Conservation (phyloP, 2,113 vertebrate genomes). For the Reinhardtius hippoglossoides region DNA sequence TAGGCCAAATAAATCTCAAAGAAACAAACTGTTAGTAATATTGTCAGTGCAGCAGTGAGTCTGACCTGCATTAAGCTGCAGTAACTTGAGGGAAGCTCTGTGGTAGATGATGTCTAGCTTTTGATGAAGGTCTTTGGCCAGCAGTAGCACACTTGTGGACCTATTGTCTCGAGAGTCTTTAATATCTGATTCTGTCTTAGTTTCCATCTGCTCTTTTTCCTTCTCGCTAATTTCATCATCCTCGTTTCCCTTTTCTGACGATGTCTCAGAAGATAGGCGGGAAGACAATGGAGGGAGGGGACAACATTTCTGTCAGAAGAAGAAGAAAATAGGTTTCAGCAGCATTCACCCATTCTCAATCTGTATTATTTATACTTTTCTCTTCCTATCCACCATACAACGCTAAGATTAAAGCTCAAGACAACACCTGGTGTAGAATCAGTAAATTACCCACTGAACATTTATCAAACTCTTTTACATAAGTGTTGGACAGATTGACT, state of each 20-base stretch:
- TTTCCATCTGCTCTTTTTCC: slow-evolving; percentile 34
- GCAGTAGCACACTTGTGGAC: slow-evolving; percentile 22
- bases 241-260: slow-evolving; percentile 17
- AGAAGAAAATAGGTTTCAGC: slow-evolving; percentile 1
- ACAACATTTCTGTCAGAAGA: slow-evolving; percentile 58
- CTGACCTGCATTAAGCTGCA: slow-evolving; percentile 84
- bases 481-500: neutral
- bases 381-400: neutral
- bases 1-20: neutral
- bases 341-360: neutral
- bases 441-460: neutral
- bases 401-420: neutral
- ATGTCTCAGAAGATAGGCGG: neutral
- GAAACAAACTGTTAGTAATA: neutral
- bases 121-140: slow-evolving; percentile 87
- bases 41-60: neutral
- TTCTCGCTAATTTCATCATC: slow-evolving; percentile 5
- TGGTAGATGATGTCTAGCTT: slow-evolving; percentile 89
- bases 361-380: neutral
- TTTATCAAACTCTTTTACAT: neutral
- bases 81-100: slow-evolving; percentile 85
- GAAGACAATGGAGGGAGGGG: neutral
- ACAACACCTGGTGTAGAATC: neutral
- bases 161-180: slow-evolving; percentile 51
- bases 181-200: slow-evolving; percentile 30